phyloP scores from a whole-genome alignment of 2,113 vertebrate genomes.

The Tyto alba region DNA sequence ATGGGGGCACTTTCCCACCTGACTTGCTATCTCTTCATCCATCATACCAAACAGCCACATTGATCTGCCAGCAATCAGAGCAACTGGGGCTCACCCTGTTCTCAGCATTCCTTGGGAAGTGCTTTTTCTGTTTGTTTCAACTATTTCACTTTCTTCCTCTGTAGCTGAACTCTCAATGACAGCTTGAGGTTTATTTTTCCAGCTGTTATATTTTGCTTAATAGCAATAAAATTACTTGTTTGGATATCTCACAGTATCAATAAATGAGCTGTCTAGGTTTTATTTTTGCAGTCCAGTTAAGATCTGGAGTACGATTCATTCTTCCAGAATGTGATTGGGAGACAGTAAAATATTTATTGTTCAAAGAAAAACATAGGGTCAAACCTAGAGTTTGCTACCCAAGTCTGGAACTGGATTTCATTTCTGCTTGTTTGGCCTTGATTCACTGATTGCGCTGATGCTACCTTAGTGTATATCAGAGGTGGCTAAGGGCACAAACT shows the following conservation, averaged over 20 bases:
- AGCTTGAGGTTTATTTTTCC: conserved; percentile 54
- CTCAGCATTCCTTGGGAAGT: background rate
- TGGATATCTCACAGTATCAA: conserved; percentile 42
- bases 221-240: conserved; percentile 55
- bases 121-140: background rate
- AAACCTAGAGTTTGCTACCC: background rate
- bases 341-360: conserved; percentile 4
- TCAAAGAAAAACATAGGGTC: background rate
- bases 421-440: background rate
- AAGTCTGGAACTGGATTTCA: background rate
- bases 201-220: conserved; percentile 54
- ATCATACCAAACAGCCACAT: background rate
- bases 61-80: background rate
- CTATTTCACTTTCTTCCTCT: background rate
- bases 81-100: background rate
- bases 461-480: background rate
- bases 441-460: background rate
- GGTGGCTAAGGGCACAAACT: background rate
- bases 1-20: conserved; percentile 18
- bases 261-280: conserved; percentile 48
- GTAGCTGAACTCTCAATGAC: conserved; percentile 17
- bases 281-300: conserved; percentile 33
- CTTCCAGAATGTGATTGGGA: background rate
- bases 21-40: background rate
- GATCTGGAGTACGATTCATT: background rate